Evolutionary conservation across 2,797 vertebrate genomes (phyloP).

Genomic region (Platyrinchus mystaceus): DNA sequence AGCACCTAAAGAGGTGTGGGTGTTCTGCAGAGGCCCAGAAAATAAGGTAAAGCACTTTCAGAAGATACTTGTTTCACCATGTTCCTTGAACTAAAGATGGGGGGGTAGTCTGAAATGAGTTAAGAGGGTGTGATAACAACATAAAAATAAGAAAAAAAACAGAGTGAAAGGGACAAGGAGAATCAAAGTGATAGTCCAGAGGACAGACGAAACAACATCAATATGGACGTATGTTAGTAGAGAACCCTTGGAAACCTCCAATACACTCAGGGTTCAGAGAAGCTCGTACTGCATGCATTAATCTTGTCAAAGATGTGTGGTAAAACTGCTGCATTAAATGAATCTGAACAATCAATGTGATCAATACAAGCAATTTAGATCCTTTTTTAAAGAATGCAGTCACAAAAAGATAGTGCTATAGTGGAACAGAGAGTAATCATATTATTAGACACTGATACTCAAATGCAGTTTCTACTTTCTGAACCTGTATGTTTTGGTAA

Average conservation of each 20-base stretch:
- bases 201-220: slow-evolving; percentile 65
- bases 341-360: background rate
- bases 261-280: slow-evolving; percentile 10
- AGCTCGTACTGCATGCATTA: slow-evolving; percentile 31
- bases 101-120: slow-evolving; percentile 61
- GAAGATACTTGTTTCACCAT: slow-evolving; percentile 73
- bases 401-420: background rate
- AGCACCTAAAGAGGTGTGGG: slow-evolving; percentile 72
- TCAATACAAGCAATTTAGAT: background rate
- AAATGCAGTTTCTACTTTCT: background rate
- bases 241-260: background rate
- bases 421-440: background rate
- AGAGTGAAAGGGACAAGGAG: slow-evolving; percentile 48
- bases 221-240: slow-evolving; percentile 70
- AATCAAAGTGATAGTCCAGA: slow-evolving; percentile 68
- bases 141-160: slow-evolving; percentile 54
- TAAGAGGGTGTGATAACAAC: slow-evolving; percentile 60
- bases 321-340: slow-evolving; percentile 13
- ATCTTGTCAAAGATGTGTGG: slow-evolving; percentile 11
- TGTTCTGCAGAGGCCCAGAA: slow-evolving; percentile 77
- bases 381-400: background rate
- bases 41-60: slow-evolving; percentile 74
- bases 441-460: background rate
- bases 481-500: background rate
- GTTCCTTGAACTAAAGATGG: slow-evolving; percentile 74